Evolutionary conservation across 1,140 invertebrate genomes (phyloP).

Genomic region (Bombus vancouverensis): DNA sequence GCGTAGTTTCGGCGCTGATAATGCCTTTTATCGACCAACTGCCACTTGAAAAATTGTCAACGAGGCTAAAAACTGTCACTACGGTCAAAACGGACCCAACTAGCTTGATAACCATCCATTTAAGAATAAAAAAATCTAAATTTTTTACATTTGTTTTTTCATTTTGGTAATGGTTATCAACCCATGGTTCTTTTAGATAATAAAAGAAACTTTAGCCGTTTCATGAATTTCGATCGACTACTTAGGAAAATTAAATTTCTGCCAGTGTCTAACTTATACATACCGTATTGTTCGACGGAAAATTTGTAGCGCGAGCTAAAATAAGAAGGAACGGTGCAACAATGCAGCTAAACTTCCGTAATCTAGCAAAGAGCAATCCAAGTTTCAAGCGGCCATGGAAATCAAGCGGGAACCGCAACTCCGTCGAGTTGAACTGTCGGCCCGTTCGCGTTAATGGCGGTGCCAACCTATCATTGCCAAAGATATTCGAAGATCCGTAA

Average conservation of each 20-base stretch:
- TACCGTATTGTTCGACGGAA: background rate
- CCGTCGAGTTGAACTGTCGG: background rate
- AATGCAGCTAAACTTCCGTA: background rate
- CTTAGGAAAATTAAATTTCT: background rate
- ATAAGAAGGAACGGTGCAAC: background rate
- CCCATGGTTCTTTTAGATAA: background rate
- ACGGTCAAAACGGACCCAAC: background rate
- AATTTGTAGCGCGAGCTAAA: background rate
- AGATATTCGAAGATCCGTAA: constrained; percentile 46
- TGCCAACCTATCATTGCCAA: background rate
- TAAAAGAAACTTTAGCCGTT: background rate
- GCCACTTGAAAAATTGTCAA: background rate
- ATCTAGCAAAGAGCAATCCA: constrained; percentile 1
- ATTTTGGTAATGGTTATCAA: too few species aligned
- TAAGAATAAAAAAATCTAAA: too few species aligned
- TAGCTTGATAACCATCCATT: fast-evolving
- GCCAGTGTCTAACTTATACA: background rate
- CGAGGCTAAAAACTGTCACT: background rate
- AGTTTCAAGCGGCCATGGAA: constrained; percentile 20
- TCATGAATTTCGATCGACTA: background rate
- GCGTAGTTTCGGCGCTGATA: background rate
- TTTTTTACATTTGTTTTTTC: too few species aligned
- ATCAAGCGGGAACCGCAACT: constrained; percentile 10
- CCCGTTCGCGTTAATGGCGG: constrained; percentile 5
- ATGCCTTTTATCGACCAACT: background rate